These are phyloP conservation scores for Cyphomyrus plagiostoma DNA, from an alignment of 2,113 vertebrate genomes.

Conservation along the genomic window DNA sequence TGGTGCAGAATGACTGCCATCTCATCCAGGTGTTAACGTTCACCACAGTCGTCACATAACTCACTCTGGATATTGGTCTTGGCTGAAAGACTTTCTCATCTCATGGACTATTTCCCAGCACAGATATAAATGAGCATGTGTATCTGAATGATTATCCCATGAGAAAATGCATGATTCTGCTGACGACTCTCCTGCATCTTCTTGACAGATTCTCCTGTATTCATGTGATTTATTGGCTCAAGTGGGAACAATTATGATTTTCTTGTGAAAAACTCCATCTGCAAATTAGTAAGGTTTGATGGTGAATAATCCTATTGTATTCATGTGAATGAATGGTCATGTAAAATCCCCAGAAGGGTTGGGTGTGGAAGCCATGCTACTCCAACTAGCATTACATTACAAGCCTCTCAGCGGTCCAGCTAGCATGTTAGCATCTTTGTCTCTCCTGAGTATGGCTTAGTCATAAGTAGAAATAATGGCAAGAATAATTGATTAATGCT, in stretches of 20 bases:
- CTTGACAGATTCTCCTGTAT: background rate
- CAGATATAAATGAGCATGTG: too few species aligned
- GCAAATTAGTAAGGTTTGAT: background rate
- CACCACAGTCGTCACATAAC: too few species aligned
- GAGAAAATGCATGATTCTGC: too few species aligned
- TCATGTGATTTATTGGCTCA: background rate
- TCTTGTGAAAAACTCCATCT: background rate
- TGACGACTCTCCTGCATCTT: background rate
- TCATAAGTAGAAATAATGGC: background rate
- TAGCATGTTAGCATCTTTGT: background rate
- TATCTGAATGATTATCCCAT: too few species aligned
- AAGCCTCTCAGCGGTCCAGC: background rate
- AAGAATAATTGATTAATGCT: background rate
- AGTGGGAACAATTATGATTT: background rate
- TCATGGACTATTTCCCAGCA: too few species aligned
- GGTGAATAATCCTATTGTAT: background rate
- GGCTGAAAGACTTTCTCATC: too few species aligned
- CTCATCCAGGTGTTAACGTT: too few species aligned
- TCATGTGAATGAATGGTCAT: background rate
- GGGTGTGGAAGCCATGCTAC: background rate
- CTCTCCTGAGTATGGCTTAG: background rate
- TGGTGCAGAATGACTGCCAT: too few species aligned
- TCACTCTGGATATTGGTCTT: too few species aligned
- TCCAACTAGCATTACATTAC: background rate
- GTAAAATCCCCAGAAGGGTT: background rate